Conservation (phyloP, 2,888 invertebrate genomes). For the Eupithecia tripunctaria region DNA sequence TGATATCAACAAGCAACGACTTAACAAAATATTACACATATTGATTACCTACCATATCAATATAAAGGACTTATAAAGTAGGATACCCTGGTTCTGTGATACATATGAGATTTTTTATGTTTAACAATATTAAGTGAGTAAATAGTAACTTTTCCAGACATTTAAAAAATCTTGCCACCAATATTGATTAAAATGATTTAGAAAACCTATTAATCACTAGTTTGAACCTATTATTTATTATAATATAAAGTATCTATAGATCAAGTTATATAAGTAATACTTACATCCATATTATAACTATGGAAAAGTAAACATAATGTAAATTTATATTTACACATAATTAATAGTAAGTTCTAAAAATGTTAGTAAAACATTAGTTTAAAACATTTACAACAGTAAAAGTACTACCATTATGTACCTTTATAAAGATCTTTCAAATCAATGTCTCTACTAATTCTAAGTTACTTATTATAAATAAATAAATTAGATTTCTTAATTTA, state of each 20-base stretch:
- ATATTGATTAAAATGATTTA: not conserved
- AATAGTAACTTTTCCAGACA: not conserved
- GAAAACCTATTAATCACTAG: not conserved
- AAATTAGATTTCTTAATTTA: slow-evolving; percentile 48
- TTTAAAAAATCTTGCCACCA: not conserved
- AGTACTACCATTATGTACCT: not conserved
- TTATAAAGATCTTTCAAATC: not conserved
- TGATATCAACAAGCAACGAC: not conserved
- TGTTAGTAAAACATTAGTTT: not conserved
- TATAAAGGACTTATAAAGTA: not conserved
- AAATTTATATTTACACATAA: not conserved
- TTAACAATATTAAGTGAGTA: not conserved
- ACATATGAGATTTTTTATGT: not conserved
- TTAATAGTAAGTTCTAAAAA: not conserved
- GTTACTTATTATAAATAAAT: not conserved
- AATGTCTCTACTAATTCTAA: not conserved
- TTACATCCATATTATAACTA: not conserved
- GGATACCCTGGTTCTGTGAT: slow-evolving; percentile 2
- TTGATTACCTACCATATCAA: not conserved
- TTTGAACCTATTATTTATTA: not conserved
- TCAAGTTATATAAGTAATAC: not conserved
- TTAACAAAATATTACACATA: not conserved
- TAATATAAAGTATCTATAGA: not conserved
- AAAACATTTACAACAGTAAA: slow-evolving; percentile 2
- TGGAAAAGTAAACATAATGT: not conserved